Evolutionary conservation across 2,888 invertebrate genomes (phyloP), one percentile per base, ranked within the genome.

Genomic region (Lithosia quadra): DNA sequence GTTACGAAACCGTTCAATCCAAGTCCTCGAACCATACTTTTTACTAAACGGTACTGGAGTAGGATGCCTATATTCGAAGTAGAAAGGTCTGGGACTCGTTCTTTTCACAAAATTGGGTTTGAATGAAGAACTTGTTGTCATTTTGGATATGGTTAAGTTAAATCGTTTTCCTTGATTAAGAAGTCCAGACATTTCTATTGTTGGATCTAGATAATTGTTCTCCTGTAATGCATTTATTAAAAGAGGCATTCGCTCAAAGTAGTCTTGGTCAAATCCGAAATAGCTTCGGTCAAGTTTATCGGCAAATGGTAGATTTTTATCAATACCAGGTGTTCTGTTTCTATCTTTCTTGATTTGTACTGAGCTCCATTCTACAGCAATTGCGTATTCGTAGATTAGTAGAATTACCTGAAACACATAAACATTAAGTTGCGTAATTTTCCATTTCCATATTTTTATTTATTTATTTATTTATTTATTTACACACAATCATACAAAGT

Each of bases 1-100:
- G 58, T 94, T 94, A 61, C 94, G 88, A 71, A 94, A 95, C 73
- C 86, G 89, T 77, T 95, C 94, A 9, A 92, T 76, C 95, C 95
- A 95, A 67, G 81, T 90, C 75, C 86, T 90, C n/a, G 94, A 92
- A 18, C 87, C 87, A 66, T 88, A 90, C 2, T 86, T 87, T 80
- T 91, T 93, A 61, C 90, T 89, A 66, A 94, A 95, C 9, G 95
- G 93, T 34, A 90, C 79, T 2, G 94, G 93, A 10, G 92, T 90
- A 8, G 93, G 89, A 77, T 87, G 90, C 82, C 88, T 88, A 72
- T 91, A 90, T 81, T 93, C 92, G 78, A 88, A 92, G 68, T 92
- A 90, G 79, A 96, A 96, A 0, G 96, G 96, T 57, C 92, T 87
- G 0, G 96, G 96, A 72, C 92, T 95, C 0, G 93, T 92, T 84